Evolutionary conservation across 2,113 vertebrate genomes (phyloP), one percentile per base, ranked within the genome.

Genomic region (Aspidoscelis tigris): DNA sequence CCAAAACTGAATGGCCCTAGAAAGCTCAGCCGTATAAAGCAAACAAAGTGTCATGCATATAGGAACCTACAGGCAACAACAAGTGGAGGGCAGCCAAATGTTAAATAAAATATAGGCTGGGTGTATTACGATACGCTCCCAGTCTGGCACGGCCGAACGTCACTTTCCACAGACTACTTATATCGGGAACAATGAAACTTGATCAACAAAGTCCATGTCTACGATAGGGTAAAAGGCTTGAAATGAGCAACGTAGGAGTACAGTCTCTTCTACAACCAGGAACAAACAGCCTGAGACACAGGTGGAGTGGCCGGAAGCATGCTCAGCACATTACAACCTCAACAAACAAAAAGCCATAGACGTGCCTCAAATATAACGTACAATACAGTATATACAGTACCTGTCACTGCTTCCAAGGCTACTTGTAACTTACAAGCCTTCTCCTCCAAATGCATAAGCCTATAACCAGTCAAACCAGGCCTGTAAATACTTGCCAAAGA

Each of bases 81-180:
- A 84, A 53, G 41, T 64, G 69, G 55, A 39, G 2, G 21, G 26
- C 14, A 58, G 69, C 83, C 83, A 78, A 82, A 84, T 21, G 72
- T 55, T 69, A 64, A 78, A 73, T 50, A 41, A 84, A 78, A 64
- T 39, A 64, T 64, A 26, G 66, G 20, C 50, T 77, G 39, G 33
- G 8, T 50, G 47, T 18, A 21, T 50, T 50, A 50, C 2, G 47
- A 50, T 78, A 58, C 33, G 41, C 26, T 73, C 11, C 68, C 44
- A 24, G 7, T 76, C 58, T 76, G n/a, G 33, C 26, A 69, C 10
- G 24, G 43, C 24, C 76, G 44, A 33, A 41, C 3, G 58, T 50
- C 58, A 1, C 12, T 61, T 24, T 79, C 41, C 68, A 50, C 7
- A 58, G 12, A 55, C 47, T 10, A 33, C 55, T 58, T 72, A 1